phyloP scores from a whole-genome alignment of 2,888 invertebrate species.

The Protonemura montana region DNA sequence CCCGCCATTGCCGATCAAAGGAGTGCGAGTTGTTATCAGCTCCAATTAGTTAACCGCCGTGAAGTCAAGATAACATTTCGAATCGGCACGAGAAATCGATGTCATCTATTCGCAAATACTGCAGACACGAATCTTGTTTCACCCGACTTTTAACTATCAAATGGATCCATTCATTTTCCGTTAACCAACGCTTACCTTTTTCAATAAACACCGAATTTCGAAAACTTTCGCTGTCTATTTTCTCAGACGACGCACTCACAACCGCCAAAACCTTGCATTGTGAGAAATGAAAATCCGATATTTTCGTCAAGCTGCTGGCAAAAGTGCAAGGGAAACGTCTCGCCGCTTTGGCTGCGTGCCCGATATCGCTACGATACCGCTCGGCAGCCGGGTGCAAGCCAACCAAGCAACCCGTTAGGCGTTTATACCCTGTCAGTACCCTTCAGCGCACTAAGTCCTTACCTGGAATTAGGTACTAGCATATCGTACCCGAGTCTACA shows the following conservation, averaged over 20 bases:
- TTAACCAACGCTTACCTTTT: not conserved
- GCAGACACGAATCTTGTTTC: too few relatives aligned
- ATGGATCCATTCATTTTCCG: too few relatives aligned
- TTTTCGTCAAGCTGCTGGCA: not conserved
- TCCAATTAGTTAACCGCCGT: not conserved
- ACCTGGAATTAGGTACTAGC: too few relatives aligned
- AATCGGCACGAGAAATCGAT: not conserved
- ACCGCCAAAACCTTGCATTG: not conserved
- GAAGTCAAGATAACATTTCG: not conserved
- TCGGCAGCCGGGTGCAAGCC: not conserved
- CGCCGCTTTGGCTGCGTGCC: constrained; percentile 38
- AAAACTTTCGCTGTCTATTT: not conserved
- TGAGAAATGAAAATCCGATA: not conserved
- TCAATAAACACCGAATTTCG: not conserved
- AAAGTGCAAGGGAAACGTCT: constrained; percentile 20
- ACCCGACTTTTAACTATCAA: too few relatives aligned
- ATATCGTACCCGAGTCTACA: too few relatives aligned
- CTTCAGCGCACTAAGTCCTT: too few relatives aligned
- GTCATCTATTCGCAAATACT: too few relatives aligned
- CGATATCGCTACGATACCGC: not conserved
- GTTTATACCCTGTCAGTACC: not conserved
- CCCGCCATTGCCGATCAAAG: not conserved
- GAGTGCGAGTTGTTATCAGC: not conserved
- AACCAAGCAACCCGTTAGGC: not conserved
- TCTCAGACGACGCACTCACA: not conserved